Percentiles rank a stretch among this genome's conserved stretches.
Evolutionary conservation across 2,888 invertebrate species (phyloP).

Genomic region (Trypoxylon attenuatum): DNA sequence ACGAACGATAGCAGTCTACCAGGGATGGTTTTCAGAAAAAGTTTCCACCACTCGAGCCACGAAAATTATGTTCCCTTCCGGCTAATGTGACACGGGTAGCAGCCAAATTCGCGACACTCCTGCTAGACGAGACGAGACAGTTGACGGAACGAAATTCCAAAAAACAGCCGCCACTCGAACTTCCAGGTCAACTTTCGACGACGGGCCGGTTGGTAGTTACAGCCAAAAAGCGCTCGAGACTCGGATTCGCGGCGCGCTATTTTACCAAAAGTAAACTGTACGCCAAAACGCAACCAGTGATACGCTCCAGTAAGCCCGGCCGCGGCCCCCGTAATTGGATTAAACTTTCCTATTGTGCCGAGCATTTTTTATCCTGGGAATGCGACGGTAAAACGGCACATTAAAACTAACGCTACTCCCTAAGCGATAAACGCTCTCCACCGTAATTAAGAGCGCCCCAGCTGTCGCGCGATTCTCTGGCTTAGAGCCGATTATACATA

Average conservation of each 20-base stretch:
- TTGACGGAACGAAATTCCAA: neutral
- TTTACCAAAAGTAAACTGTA: neutral
- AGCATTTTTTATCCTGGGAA: neutral
- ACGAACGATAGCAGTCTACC: too few relatives aligned
- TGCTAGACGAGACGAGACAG: neutral
- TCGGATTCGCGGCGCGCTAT: neutral
- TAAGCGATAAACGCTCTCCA: too few relatives aligned
- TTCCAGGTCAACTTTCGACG: neutral
- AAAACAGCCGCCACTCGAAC: neutral
- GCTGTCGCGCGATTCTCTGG: too few relatives aligned
- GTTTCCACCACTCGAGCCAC: too few relatives aligned
- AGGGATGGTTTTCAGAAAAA: too few relatives aligned
- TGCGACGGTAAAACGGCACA: too few relatives aligned
- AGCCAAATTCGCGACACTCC: too few relatives aligned
- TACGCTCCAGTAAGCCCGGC: neutral
- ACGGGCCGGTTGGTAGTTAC: neutral
- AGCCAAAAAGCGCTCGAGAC: neutral
- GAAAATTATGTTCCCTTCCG: too few relatives aligned
- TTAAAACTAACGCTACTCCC: too few relatives aligned
- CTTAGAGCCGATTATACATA: too few relatives aligned
- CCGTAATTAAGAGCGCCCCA: too few relatives aligned
- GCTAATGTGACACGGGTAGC: too few relatives aligned
- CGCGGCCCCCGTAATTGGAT: neutral
- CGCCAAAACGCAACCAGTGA: neutral
- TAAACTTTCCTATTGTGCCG: slow-evolving; percentile 1